Conservation (phyloP, 2,797 vertebrate species). For the Vipera ursinii region DNA sequence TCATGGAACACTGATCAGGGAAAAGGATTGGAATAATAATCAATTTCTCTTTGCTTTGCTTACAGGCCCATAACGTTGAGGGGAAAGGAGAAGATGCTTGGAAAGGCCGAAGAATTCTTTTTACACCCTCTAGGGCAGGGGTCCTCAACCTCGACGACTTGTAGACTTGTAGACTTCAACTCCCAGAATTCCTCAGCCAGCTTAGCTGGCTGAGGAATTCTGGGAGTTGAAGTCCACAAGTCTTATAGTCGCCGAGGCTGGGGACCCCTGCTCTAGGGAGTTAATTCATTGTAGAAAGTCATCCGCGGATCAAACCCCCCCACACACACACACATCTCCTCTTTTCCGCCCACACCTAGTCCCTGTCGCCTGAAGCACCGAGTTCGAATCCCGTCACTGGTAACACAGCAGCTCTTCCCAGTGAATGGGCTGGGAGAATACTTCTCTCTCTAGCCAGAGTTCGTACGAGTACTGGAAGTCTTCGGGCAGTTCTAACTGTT, state of each 20-base stretch:
- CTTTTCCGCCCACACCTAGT: background rate
- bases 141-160: no score
- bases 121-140: background rate
- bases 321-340: background rate
- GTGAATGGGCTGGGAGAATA: slow-evolving; percentile 93
- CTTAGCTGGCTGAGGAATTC: no score
- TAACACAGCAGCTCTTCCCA: slow-evolving; percentile 92
- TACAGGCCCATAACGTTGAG: rapidly evolving
- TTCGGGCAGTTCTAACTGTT: slow-evolving; percentile 86
- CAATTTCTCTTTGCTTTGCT: background rate
- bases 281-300: background rate
- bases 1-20: background rate
- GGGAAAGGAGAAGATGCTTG: background rate
- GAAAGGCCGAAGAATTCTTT: background rate
- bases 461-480: slow-evolving; percentile 94
- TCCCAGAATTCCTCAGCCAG: no score
- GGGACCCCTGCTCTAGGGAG: background rate
- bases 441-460: slow-evolving; percentile 95
- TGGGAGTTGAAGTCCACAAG: no score
- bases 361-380: rapidly evolving
- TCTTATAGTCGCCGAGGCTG: no score
- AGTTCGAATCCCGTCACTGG: slow-evolving; percentile 46
- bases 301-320: background rate
- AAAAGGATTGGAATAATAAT: background rate
- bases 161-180: no score